Conservation (phyloP, 37 sponge, comb jelly and placozoan genomes). For the Beroe ovata region DNA sequence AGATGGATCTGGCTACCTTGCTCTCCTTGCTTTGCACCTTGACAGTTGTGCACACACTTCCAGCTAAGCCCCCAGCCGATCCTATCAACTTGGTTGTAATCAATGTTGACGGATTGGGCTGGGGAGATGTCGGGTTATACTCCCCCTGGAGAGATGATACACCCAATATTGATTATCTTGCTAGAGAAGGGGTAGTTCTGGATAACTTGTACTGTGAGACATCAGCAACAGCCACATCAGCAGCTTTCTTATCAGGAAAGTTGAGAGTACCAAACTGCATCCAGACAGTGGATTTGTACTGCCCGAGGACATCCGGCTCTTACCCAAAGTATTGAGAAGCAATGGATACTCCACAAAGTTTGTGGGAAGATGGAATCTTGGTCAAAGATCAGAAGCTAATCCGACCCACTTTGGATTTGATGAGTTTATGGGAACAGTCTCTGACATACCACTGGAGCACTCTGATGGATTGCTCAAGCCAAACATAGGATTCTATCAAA, state of each 20-base stretch:
- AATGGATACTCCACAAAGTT: neutral
- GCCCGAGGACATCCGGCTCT: neutral
- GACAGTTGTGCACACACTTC: no score
- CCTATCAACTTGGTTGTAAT: conserved; percentile 20
- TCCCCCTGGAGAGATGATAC: conserved; percentile 36
- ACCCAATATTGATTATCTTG: conserved; percentile 14
- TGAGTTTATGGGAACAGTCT: conserved; percentile 5
- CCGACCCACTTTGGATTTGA: conserved; percentile 45
- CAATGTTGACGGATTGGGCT: neutral
- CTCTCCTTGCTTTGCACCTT: no score
- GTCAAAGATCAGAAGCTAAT: conserved; percentile 37
- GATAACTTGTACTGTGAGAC: conserved; percentile 54
- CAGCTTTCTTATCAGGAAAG: neutral
- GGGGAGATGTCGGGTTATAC: conserved; percentile 32
- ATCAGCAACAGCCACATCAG: conserved; percentile 19
- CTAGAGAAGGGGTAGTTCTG: neutral
- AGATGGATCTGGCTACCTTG: no score
- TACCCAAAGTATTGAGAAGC: neutral
- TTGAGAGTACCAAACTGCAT: neutral
- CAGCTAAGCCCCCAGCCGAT: neutral
- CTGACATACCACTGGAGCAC: neutral
- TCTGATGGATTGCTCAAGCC: neutral
- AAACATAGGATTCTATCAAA: conserved; percentile 4
- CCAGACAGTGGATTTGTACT: conserved; percentile 45
- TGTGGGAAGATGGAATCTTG: conserved; percentile 48